Conservation (phyloP, 2,113 vertebrate genomes). For the Antennarius striatus region DNA sequence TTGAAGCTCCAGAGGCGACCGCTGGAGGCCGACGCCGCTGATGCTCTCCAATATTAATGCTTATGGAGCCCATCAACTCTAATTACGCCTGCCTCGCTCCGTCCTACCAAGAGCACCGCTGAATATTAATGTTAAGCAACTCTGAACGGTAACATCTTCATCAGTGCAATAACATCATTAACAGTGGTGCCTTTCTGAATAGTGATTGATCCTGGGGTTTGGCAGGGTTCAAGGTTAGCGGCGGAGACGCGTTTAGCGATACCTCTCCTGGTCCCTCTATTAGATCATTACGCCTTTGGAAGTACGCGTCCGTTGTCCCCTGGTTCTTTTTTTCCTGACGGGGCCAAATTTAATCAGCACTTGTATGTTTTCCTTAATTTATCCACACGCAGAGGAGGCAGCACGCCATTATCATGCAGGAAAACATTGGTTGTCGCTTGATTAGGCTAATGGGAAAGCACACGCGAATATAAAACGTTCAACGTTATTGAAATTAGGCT, state of each 20-base stretch:
- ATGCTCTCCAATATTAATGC: slow-evolving; percentile 68
- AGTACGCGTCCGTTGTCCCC: slow-evolving; percentile 19
- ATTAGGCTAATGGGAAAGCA: slow-evolving; percentile 81
- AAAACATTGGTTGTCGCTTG: slow-evolving; percentile 82
- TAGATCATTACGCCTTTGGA: slow-evolving; percentile 57
- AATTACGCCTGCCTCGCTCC: slow-evolving; percentile 63
- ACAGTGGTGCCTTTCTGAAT: slow-evolving; percentile 57
- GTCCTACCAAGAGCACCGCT: slow-evolving; percentile 50
- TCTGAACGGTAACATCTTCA: slow-evolving; percentile 64
- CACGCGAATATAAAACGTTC: slow-evolving; percentile 80
- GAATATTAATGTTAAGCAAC: slow-evolving; percentile 73
- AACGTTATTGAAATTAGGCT: slow-evolving; percentile 84
- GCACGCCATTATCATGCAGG: slow-evolving; percentile 77
- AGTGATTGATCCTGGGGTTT: slow-evolving; percentile 67
- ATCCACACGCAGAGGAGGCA: slow-evolving; percentile 64
- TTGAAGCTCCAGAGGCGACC: slow-evolving; percentile 38
- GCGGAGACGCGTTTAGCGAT: slow-evolving; percentile 42
- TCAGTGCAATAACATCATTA: slow-evolving; percentile 74
- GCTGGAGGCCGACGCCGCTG: slow-evolving; percentile 51
- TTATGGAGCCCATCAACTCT: slow-evolving; percentile 72
- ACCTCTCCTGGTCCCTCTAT: slow-evolving; percentile 44
- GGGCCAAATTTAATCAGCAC: slow-evolving; percentile 69
- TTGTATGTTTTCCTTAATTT: slow-evolving; percentile 71
- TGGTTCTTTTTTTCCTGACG: slow-evolving; percentile 45
- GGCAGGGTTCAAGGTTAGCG: slow-evolving; percentile 52